A percentile compares a stretch with the other conserved stretches of the same genome.
Conservation (phyloP, 2,113 vertebrate genomes). For the Sebastes schlegelii region DNA sequence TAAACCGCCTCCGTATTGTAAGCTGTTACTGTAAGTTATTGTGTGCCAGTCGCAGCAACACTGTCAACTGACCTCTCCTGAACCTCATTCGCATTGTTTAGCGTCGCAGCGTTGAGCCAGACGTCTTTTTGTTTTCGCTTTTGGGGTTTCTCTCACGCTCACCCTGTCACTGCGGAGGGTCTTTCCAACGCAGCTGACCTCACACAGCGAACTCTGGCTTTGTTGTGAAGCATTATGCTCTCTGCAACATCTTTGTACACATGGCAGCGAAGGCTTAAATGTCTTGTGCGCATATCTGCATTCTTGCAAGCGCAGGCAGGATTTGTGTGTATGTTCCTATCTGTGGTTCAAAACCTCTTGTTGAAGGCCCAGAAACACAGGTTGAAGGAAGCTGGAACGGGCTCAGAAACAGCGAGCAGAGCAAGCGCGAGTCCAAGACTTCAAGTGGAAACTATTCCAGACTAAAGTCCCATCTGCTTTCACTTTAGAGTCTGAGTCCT, state of each 20-base stretch:
- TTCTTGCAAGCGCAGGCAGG: slow-evolving; percentile 6
- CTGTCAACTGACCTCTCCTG: slow-evolving; percentile 58
- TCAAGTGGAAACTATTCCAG: slow-evolving; percentile 87
- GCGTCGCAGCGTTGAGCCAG: slow-evolving; percentile 38
- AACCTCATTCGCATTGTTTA: slow-evolving; percentile 65
- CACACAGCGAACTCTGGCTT: slow-evolving; percentile 22
- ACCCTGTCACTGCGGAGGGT: slow-evolving; percentile 55
- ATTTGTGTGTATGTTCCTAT: slow-evolving; percentile 34
- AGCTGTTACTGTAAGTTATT: slow-evolving; percentile 55
- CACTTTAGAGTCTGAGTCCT: slow-evolving; percentile 82
- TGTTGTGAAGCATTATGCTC: slow-evolving; percentile 17
- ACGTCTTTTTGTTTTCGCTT: slow-evolving; percentile 53
- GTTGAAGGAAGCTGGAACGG: slow-evolving; percentile 68
- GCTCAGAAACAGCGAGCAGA: slow-evolving; percentile 69
- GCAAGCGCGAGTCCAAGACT: slow-evolving; percentile 76
- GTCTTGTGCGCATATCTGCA: background rate
- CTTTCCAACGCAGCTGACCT: slow-evolving; percentile 51
- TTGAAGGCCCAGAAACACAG: slow-evolving; percentile 62
- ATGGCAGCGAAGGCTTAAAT: slow-evolving; percentile 12
- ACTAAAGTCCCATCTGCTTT: slow-evolving; percentile 84
- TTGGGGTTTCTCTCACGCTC: slow-evolving; percentile 60
- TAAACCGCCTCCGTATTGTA: slow-evolving; percentile 48
- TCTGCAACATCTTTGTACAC: slow-evolving; percentile 29
- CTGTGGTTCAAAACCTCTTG: slow-evolving; percentile 46
- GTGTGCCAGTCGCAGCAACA: slow-evolving; percentile 32